Evolutionary conservation across 1,140 invertebrate genomes (phyloP).

Genomic region (Brachionus paranguensis): DNA sequence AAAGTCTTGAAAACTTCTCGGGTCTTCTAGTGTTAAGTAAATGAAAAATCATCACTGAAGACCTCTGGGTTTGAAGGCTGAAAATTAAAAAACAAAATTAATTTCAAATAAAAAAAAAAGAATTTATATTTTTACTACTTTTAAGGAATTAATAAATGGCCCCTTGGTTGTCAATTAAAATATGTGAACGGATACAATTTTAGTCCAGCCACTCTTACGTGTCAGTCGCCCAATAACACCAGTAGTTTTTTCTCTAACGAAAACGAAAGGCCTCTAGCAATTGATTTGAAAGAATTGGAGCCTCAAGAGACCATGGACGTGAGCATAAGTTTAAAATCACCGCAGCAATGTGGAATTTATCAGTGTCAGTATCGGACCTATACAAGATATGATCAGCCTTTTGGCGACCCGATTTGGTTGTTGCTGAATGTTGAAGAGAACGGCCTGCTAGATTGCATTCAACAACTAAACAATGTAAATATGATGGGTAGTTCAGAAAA

Average conservation of each 20-base stretch:
- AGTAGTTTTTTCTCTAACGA: not conserved
- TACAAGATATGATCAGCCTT: constrained; percentile 56
- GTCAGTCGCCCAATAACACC: not conserved
- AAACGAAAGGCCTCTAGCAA: not conserved
- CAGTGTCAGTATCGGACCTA: constrained; percentile 26
- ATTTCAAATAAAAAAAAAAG: no score
- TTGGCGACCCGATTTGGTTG: constrained; percentile 66
- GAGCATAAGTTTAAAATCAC: constrained; percentile 28
- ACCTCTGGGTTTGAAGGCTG: no score
- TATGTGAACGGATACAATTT: constrained; percentile 40
- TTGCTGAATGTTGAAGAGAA: constrained; percentile 65
- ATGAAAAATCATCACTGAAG: no score
- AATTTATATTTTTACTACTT: not conserved
- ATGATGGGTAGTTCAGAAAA: constrained; percentile 13
- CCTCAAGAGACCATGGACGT: constrained; percentile 21
- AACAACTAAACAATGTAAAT: constrained; percentile 58
- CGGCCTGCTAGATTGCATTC: constrained; percentile 65
- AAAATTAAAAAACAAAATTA: no score
- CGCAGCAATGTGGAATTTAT: constrained; percentile 33
- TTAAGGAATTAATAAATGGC: constrained; percentile 6
- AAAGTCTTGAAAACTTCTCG: no score
- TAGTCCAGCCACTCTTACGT: not conserved
- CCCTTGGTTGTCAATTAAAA: not conserved
- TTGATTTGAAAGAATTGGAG: not conserved
- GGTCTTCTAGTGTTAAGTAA: no score